Evolutionary conservation across 2,888 invertebrate species (phyloP).

Genomic region (Masnerella sp.): DNA sequence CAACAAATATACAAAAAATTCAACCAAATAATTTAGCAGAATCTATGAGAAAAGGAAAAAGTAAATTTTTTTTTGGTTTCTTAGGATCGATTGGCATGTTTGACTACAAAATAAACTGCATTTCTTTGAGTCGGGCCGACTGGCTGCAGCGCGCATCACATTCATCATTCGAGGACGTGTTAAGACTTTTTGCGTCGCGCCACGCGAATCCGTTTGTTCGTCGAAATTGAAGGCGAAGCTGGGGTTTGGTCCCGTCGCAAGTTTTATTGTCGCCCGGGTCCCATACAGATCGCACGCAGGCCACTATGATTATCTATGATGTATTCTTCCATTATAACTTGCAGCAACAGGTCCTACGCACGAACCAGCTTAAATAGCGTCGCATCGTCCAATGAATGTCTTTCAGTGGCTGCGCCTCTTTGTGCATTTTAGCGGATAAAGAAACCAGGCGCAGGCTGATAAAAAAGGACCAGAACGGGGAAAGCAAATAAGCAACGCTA

Average conservation of each 20-base stretch:
- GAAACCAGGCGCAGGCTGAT: slow-evolving; percentile 26
- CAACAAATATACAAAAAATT: no score
- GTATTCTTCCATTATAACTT: slow-evolving; percentile 74
- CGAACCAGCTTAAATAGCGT: slow-evolving; percentile 67
- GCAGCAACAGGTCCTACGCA: slow-evolving; percentile 74
- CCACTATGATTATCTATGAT: slow-evolving; percentile 72
- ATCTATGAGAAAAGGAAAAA: no score
- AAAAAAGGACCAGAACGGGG: slow-evolving; percentile 29
- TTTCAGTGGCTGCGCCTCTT: slow-evolving; percentile 64
- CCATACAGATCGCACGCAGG: slow-evolving; percentile 62
- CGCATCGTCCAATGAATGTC: slow-evolving; percentile 66
- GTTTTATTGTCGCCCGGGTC: slow-evolving; percentile 61
- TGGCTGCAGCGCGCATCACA: slow-evolving; percentile 44
- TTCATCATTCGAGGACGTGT: slow-evolving; percentile 60
- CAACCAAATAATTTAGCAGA: no score
- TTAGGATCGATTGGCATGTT: no score
- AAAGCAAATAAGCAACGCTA: slow-evolving; percentile 26
- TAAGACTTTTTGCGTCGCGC: slow-evolving; percentile 42
- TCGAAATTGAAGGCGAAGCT: slow-evolving; percentile 63
- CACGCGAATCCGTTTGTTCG: slow-evolving; percentile 63
- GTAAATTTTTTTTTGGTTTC: no score
- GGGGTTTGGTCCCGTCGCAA: slow-evolving; percentile 57
- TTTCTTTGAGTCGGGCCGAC: slow-evolving; percentile 27
- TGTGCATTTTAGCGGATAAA: slow-evolving; percentile 62
- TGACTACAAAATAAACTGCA: slow-evolving; percentile 13